Base-by-base conservation (phyloP, 2,888 invertebrate species). In the Trachelus stipa region DNA sequence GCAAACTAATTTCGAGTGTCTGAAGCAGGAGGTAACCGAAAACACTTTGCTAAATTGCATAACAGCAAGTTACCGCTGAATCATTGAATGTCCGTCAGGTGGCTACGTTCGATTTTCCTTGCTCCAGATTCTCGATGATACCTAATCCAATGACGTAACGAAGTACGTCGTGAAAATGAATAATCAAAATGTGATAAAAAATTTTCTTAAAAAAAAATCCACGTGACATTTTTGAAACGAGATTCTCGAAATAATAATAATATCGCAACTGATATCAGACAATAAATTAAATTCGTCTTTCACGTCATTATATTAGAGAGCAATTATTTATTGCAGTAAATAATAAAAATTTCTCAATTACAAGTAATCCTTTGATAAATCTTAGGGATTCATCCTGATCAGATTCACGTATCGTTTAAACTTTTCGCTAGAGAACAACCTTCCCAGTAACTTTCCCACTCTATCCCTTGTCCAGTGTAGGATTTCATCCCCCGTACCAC, bases 381-480 rank as follows among this genome's bases (percentile, higher is more conserved):
- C 68, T 73, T 56, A 9, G 56, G 23, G 9, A 9, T 23, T 56
- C 56, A 23, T 56, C 23, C 34, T 85, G 84, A 87, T 85, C 85
- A 81, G 79, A 82, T 83, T 84, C 83, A 85, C 82, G 79, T 81
- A 85, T 83, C 83, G 87, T 87, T 89, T 82, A 82, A 87, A 87
- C 87, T 87, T 87, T 85, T 89, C 85, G 80, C 86, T 87, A 85
- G 85, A 80, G 85, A 84, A 84, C 83, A 80, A 83, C 82, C 86
- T 84, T 84, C 85, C 86, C 87, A 84, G 85, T 86, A 85, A 85
- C 83, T 79, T 82, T 79, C 81, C 84, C 80, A 85, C 81, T 84
- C 83, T 82, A 84, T 84, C 85, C 85, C 85, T 86, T 86, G 88
- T 87, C 85, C 86, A 85, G 87, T 88, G 86, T 90, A 90, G 90